Conservation (phyloP, 2,113 vertebrate species). For the Anhinga rufa region DNA sequence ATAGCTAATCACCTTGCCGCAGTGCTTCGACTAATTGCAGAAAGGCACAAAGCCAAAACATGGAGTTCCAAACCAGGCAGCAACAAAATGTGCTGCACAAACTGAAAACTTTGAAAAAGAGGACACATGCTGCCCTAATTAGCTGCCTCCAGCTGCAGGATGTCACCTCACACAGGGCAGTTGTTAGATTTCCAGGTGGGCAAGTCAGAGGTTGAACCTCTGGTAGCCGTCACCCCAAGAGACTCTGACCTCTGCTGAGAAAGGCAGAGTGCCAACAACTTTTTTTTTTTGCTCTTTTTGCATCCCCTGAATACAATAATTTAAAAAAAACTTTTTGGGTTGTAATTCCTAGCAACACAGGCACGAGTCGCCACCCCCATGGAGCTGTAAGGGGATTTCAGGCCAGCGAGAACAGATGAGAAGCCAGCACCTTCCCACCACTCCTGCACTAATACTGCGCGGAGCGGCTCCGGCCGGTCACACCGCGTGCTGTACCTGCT, state of each 20-base stretch:
- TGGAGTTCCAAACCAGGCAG: background rate
- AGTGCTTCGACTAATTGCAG: background rate
- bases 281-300: background rate
- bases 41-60: background rate
- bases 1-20: background rate
- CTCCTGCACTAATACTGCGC: background rate
- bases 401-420: background rate
- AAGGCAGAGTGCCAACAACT: background rate
- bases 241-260: background rate
- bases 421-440: background rate
- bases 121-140: background rate
- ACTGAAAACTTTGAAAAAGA: background rate
- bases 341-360: background rate
- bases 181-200: rapidly evolving
- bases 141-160: background rate
- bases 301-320: background rate
- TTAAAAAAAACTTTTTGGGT: background rate
- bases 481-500: background rate
- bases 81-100: background rate
- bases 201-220: background rate
- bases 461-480: rapidly evolving
- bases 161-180: background rate
- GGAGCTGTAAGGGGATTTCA: background rate
- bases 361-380: rapidly evolving
- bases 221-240: background rate